Percentiles rank a stretch among this genome's conserved stretches.
phyloP scores from a whole-genome alignment of 2,113 vertebrate genomes.

The Daboia siamensis region DNA sequence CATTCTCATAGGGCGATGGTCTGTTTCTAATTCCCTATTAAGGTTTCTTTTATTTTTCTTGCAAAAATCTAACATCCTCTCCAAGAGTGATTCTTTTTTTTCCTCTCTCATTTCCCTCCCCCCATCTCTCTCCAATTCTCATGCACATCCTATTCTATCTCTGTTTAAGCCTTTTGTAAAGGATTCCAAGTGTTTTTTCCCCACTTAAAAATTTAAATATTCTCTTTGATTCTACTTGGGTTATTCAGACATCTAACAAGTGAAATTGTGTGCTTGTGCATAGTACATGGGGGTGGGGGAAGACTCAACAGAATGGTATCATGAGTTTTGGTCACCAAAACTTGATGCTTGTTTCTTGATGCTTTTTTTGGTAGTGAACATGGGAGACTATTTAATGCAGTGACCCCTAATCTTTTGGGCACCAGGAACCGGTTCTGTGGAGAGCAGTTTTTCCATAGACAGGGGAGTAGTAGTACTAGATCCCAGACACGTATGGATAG shows the following conservation, averaged over 20 bases:
- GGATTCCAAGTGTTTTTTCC: not conserved
- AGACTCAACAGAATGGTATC: not conserved
- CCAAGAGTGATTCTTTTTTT: not conserved
- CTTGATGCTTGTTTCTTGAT: not conserved
- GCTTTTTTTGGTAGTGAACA: not conserved
- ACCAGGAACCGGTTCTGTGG: not conserved
- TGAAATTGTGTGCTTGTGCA: not conserved
- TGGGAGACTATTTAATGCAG: not conserved
- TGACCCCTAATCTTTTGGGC: not conserved
- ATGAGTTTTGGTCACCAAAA: not conserved
- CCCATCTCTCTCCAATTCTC: not conserved
- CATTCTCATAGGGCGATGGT: not conserved
- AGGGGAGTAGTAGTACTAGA: not conserved
- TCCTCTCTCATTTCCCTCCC: not conserved
- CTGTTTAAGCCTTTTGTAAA: not conserved
- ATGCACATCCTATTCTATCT: not conserved
- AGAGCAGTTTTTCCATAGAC: not conserved
- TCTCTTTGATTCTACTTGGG: not conserved
- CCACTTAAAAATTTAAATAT: not conserved
- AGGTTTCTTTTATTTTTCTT: not conserved
- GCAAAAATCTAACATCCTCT: not conserved
- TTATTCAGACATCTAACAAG: not conserved
- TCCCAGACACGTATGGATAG: not conserved
- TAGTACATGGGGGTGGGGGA: not conserved
- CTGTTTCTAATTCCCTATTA: not conserved